Conservation (phyloP, 2,888 invertebrate species). For the Caenorhabditis sp. region DNA sequence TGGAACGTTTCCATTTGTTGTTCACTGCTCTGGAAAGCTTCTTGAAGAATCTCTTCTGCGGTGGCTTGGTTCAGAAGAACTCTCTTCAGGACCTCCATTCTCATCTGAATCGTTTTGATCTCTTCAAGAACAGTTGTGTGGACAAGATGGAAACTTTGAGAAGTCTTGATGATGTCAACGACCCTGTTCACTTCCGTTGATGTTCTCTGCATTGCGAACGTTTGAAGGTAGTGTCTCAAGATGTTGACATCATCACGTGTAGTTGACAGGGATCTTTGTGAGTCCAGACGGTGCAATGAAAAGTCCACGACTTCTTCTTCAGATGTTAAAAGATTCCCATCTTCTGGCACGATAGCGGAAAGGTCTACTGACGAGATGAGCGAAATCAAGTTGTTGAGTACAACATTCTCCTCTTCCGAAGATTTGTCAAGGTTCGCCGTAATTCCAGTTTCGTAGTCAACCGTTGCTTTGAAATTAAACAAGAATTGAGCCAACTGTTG, state of each 20-base stretch:
- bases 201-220: slow-evolving; percentile 32
- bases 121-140: slow-evolving; percentile 51
- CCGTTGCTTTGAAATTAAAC: slow-evolving; percentile 29
- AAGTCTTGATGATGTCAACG: slow-evolving; percentile 36
- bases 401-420: slow-evolving; percentile 28
- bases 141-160: slow-evolving; percentile 50
- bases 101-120: slow-evolving; percentile 55
- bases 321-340: background rate
- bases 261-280: background rate
- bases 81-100: slow-evolving; percentile 56
- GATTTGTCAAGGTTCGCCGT: background rate
- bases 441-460: slow-evolving; percentile 21
- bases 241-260: slow-evolving; percentile 35
- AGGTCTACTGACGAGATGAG: slow-evolving; percentile 34
- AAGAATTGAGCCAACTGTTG: slow-evolving; percentile 29
- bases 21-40: slow-evolving; percentile 55
- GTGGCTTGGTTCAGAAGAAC: slow-evolving; percentile 40
- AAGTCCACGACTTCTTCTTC: slow-evolving; percentile 11
- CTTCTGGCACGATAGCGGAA: slow-evolving; percentile 4
- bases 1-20: slow-evolving; percentile 61
- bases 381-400: slow-evolving; percentile 31
- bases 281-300: background rate
- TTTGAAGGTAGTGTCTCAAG: slow-evolving; percentile 46
- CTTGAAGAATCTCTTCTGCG: slow-evolving; percentile 54
- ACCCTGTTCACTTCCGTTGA: slow-evolving; percentile 38